These are phyloP conservation scores for Indri indri DNA, from an alignment of 2,113 vertebrate genomes.

Conservation along the genomic window DNA sequence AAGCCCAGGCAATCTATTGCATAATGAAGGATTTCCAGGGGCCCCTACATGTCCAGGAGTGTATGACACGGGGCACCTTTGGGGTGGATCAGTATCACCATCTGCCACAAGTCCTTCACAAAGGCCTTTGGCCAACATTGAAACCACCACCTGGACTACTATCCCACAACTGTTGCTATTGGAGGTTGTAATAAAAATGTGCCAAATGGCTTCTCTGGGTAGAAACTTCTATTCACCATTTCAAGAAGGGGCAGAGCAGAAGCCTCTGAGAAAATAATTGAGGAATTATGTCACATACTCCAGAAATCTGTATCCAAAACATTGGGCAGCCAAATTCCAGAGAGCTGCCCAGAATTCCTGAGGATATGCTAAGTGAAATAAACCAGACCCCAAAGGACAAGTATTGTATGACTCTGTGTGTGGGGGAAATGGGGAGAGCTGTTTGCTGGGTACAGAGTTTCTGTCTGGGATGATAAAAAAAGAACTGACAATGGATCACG, in stretches of 20 bases:
- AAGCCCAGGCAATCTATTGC: background rate
- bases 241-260: slow-evolving; percentile 6
- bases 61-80: rapidly evolving
- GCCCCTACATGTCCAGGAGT: rapidly evolving
- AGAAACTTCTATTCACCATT: slow-evolving; percentile 40
- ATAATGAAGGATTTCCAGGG: background rate
- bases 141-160: background rate
- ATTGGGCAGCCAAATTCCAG: slow-evolving; percentile 8
- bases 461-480: background rate
- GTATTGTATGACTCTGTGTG: background rate
- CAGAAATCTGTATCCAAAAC: slow-evolving; percentile 59
- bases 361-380: slow-evolving; percentile 54
- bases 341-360: slow-evolving; percentile 30
- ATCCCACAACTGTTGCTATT: background rate
- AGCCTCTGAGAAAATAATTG: slow-evolving; percentile 44
- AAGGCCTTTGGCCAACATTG: background rate
- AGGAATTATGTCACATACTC: slow-evolving; percentile 43
- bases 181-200: background rate
- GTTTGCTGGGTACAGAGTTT: background rate
- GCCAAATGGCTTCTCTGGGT: background rate
- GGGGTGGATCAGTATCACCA: rapidly evolving
- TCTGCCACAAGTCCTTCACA: background rate
- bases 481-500: background rate
- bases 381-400: slow-evolving; percentile 33
- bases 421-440: background rate